Conservation (phyloP, 2,797 vertebrate species). For the Pyrocephalus nanus region DNA sequence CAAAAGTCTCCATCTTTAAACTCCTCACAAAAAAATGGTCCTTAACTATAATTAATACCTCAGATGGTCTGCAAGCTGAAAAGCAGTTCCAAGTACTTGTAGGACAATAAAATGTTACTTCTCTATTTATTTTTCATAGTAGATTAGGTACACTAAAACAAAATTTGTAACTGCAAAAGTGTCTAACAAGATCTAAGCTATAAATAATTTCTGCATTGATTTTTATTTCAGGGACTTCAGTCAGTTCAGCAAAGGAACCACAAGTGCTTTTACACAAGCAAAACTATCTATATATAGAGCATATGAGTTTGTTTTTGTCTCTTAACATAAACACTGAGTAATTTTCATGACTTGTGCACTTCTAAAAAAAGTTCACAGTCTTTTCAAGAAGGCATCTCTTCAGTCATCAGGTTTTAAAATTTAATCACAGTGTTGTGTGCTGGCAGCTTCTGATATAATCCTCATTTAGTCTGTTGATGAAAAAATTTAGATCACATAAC, state of each 20-base stretch:
- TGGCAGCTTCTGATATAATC: slow-evolving; percentile 43
- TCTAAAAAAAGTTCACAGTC: slow-evolving; percentile 25
- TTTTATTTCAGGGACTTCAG: background rate
- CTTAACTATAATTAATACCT: background rate
- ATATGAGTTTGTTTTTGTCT: background rate
- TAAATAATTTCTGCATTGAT: background rate
- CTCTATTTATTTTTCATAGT: background rate
- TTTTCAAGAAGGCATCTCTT: slow-evolving; percentile 33
- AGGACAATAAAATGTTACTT: background rate
- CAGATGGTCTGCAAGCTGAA: background rate
- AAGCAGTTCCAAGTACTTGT: background rate
- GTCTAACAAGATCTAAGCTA: background rate
- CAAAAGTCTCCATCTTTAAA: background rate
- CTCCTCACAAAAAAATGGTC: background rate
- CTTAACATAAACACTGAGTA: slow-evolving; percentile 42
- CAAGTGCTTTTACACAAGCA: background rate
- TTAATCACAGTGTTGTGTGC: background rate
- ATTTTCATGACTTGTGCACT: slow-evolving; percentile 16
- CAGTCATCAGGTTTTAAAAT: slow-evolving; percentile 37
- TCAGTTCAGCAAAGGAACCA: slow-evolving; percentile 2
- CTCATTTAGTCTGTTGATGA: background rate
- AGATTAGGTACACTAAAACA: background rate
- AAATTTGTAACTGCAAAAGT: background rate
- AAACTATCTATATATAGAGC: slow-evolving; percentile 22
- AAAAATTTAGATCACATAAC: slow-evolving; percentile 5